Conservation (phyloP, 2,888 invertebrate species). For the Sarcophaga subvicina region DNA sequence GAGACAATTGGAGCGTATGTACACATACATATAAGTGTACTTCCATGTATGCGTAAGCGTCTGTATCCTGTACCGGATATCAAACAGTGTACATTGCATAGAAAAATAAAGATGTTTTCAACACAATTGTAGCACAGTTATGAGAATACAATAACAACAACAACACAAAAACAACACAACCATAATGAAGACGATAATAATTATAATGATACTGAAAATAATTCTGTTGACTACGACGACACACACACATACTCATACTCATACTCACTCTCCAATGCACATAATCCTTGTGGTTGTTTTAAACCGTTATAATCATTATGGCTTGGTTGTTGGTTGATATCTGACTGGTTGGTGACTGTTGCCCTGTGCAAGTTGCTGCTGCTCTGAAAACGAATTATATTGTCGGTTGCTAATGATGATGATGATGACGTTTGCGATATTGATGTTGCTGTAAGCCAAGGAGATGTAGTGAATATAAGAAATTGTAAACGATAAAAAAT, state of each 20-base stretch:
- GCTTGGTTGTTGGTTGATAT: not conserved
- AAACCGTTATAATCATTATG: constrained; percentile 11
- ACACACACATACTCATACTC: not conserved
- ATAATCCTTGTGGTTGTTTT: constrained; percentile 9
- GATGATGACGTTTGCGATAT: constrained; percentile 1
- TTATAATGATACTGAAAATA: constrained; percentile 56
- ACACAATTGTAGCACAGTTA: constrained; percentile 32
- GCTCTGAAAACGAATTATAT: constrained; percentile 3
- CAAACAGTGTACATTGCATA: constrained; percentile 10
- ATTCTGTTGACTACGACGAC: constrained; percentile 4
- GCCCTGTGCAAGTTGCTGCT: not conserved
- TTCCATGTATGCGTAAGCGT: not conserved
- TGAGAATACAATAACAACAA: constrained; percentile 2
- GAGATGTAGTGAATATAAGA: not conserved
- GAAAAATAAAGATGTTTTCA: constrained; percentile 24
- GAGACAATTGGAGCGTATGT: not conserved
- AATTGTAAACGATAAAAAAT: constrained; percentile 35
- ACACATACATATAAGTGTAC: not conserved
- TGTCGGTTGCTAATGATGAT: constrained; percentile 41
- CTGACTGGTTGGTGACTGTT: not conserved
- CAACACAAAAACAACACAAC: not conserved
- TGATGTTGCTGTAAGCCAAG: not conserved
- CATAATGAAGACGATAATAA: constrained; percentile 57
- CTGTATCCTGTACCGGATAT: constrained; percentile 24
- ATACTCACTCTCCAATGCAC: not conserved